Base-by-base conservation (phyloP, 2,888 invertebrate species). In the Philaethria dido region DNA sequence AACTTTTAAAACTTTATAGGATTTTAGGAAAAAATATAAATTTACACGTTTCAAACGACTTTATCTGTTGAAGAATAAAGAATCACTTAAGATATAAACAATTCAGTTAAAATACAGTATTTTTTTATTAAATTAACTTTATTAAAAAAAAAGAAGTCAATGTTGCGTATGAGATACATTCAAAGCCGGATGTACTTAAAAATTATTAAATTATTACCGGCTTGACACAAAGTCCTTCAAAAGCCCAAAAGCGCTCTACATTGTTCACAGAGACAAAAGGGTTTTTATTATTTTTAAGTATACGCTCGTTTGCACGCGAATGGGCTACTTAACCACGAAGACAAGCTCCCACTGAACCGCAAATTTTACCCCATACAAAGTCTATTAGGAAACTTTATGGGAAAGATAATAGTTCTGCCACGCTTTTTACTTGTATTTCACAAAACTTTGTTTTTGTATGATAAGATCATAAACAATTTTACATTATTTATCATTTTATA, bases 231-330 rank as follows among this genome's bases (percentile, higher is more conserved):
- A 64, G 69, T 69, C 68, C 68, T 69, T 73, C 64, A 66, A 68
- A 62, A 64, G 66, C 42, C 54, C 70, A 61, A 55, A 55, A 64
- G 65, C 70, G 69, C 67, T 70, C 69, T 68, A 64, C 73, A 61
- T 73, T 74, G 76, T 77, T 77, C 80, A 83, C 81, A 83, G 81
- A 75, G 73, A 74, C 73, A 86, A 82, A 89, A 91, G 89, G 84
- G 87, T 85, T 90, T 91, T 88, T 89, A 92, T 90, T 89, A 92
- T 89, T 92, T 89, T 90, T 89, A 88, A 92, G 92, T 86, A 84
- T 85, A 83, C 87, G 89, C 90, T 89, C 93, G 93, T 93, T 93
- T 93, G 93, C 92, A 93, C 89, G 92, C 86, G 92, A 93, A 93
- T 93, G 86, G 89, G 87, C 92, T 92, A 93, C 93, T 93, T 93